Percentiles rank a stretch among this genome's conserved stretches.
phyloP scores from a whole-genome alignment of 2,797 vertebrate species.

The Bovichtus variegatus region DNA sequence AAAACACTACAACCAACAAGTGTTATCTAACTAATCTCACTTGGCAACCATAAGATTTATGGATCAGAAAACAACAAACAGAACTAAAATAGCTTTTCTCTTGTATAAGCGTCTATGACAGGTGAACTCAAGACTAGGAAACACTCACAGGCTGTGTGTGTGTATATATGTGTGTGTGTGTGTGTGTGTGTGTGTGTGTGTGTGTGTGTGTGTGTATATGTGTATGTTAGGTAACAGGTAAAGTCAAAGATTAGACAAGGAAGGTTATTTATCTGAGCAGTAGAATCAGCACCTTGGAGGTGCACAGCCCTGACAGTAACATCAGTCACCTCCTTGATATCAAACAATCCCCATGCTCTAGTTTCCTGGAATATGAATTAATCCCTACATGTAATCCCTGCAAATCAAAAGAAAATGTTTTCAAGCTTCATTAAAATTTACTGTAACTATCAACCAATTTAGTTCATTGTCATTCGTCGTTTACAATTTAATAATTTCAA shows the following conservation, averaged over 20 bases:
- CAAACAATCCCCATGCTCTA: neutral
- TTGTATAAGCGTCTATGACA: too few relatives aligned
- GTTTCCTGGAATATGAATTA: constrained; percentile 3
- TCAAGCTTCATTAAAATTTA: constrained; percentile 1
- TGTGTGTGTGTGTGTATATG: too few relatives aligned
- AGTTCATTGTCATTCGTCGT: neutral
- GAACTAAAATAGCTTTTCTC: too few relatives aligned
- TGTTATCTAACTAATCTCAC: neutral
- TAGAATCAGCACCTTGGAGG: neutral
- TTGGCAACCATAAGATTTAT: neutral
- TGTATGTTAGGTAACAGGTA: too few relatives aligned
- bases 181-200: too few relatives aligned
- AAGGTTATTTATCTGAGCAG: neutral
- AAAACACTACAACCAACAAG: neutral
- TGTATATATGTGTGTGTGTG: too few relatives aligned
- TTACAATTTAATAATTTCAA: neutral
- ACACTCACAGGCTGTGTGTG: too few relatives aligned
- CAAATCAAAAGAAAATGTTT: neutral
- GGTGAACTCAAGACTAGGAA: too few relatives aligned
- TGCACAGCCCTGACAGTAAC: neutral
- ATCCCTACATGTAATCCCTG: neutral
- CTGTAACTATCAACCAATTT: neutral
- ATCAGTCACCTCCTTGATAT: neutral
- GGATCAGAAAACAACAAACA: too few relatives aligned
- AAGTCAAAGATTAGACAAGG: too few relatives aligned